Conservation (phyloP, 2,888 invertebrate species). For the Campoletis raptor region DNA sequence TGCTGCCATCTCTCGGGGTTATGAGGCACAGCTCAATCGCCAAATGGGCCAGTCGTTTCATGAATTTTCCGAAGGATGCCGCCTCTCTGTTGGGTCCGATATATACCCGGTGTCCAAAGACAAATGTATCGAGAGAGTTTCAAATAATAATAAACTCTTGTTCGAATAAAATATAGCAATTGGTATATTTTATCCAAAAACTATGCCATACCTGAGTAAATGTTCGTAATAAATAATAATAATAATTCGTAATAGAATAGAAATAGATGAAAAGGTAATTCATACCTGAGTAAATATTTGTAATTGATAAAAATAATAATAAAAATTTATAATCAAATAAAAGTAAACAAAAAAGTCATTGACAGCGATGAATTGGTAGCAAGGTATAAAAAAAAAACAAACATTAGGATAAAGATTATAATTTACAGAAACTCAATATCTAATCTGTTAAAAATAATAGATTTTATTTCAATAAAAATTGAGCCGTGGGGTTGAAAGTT, state of each 20-base stretch:
- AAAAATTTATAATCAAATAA: background rate
- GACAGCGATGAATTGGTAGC: background rate
- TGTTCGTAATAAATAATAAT: background rate
- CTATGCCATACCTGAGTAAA: background rate
- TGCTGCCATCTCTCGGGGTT: slow-evolving; percentile 83
- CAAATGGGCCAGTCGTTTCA: slow-evolving; percentile 78
- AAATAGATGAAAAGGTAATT: too few relatives aligned
- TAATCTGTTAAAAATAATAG: background rate
- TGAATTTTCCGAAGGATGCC: slow-evolving; percentile 81
- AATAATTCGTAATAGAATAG: too few relatives aligned
- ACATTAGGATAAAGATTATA: background rate
- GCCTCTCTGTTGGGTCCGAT: slow-evolving; percentile 77
- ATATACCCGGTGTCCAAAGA: slow-evolving; percentile 71
- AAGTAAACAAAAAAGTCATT: background rate
- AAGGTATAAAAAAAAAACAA: background rate
- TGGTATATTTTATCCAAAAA: too few relatives aligned
- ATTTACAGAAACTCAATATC: background rate
- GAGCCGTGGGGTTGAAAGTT: slow-evolving; percentile 4
- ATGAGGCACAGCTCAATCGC: slow-evolving; percentile 79
- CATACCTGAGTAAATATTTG: background rate
- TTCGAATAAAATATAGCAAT: too few relatives aligned
- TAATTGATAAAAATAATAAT: background rate
- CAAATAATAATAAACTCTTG: background rate
- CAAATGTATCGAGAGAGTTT: slow-evolving; percentile 14
- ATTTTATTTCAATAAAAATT: slow-evolving; percentile 8